Conservation (phyloP, 2,797 vertebrate species). For the Bovichtus variegatus region DNA sequence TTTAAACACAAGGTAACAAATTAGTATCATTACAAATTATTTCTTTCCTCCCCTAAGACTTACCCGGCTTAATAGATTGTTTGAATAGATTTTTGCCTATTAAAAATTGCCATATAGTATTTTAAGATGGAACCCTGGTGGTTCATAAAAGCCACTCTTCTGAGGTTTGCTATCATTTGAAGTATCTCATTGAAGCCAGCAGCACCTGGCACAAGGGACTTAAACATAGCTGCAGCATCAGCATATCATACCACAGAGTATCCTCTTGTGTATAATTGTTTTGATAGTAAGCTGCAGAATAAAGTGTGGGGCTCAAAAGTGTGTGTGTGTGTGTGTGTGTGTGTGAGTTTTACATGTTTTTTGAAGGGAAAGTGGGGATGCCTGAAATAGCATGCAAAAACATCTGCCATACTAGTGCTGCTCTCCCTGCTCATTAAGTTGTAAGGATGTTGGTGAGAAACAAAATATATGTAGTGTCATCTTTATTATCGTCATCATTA, state of each 20-base stretch:
- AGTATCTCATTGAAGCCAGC: conserved; percentile 38
- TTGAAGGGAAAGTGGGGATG: not conserved
- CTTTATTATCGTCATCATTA: conserved; percentile 17
- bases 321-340: not conserved
- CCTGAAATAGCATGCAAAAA: not conserved
- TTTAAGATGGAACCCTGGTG: conserved; percentile 31
- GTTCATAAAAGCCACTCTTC: conserved; percentile 30
- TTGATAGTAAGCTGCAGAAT: conserved; percentile 33
- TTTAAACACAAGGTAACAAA: conserved; percentile 26
- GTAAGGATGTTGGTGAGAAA: not conserved
- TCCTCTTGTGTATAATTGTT: conserved; percentile 46
- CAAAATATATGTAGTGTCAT: not conserved
- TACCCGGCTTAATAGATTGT: conserved; percentile 9
- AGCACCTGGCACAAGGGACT: conserved; percentile 32
- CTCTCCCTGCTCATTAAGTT: not conserved
- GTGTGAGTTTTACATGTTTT: not conserved
- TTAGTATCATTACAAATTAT: conserved; percentile 17
- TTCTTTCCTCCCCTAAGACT: conserved; percentile 10
- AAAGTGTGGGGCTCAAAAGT: conserved; percentile 20
- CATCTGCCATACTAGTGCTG: not conserved
- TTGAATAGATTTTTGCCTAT: conserved; percentile 10
- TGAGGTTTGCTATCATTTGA: conserved; percentile 26
- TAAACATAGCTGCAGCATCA: conserved; percentile 16
- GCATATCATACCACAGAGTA: conserved; percentile 15
- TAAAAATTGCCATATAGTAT: conserved; percentile 20